These are phyloP conservation scores for Catharus ustulatus DNA, from an alignment of 2,797 vertebrate species.

Conservation along the genomic window DNA sequence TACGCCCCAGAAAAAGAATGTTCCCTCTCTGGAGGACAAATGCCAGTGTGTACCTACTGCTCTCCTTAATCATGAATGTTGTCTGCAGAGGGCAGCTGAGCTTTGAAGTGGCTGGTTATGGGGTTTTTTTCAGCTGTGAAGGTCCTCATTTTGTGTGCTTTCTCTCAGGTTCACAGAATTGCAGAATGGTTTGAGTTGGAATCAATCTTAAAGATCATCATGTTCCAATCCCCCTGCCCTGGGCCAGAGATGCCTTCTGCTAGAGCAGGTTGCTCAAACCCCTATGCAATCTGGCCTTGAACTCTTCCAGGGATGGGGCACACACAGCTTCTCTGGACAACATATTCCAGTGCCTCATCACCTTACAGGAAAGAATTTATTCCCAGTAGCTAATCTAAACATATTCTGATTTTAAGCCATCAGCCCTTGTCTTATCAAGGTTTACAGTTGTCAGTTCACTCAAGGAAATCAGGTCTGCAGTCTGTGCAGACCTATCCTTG, in stretches of 20 bases:
- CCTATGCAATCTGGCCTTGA: neutral
- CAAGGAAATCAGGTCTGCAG: neutral
- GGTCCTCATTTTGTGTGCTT: neutral
- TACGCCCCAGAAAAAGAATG: accelerated
- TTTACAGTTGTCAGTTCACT: neutral
- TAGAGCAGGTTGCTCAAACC: neutral
- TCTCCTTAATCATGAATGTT: neutral
- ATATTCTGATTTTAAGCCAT: neutral
- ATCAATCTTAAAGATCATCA: neutral
- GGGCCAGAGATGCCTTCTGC: neutral
- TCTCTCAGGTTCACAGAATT: neutral
- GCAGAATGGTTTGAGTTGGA: neutral
- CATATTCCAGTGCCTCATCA: neutral
- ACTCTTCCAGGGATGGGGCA: neutral
- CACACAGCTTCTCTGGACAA: neutral
- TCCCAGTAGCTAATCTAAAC: neutral
- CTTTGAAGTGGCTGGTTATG: neutral
- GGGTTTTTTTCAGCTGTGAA: neutral
- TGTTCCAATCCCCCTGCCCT: neutral
- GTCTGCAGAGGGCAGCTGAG: neutral
- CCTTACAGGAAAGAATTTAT: neutral
- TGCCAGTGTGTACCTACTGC: neutral
- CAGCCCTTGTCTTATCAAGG: neutral
- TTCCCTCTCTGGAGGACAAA: neutral
- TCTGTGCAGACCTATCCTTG: neutral